Base-by-base conservation (phyloP, 2,113 vertebrate species). In the Epinephelus cyanopodus region DNA sequence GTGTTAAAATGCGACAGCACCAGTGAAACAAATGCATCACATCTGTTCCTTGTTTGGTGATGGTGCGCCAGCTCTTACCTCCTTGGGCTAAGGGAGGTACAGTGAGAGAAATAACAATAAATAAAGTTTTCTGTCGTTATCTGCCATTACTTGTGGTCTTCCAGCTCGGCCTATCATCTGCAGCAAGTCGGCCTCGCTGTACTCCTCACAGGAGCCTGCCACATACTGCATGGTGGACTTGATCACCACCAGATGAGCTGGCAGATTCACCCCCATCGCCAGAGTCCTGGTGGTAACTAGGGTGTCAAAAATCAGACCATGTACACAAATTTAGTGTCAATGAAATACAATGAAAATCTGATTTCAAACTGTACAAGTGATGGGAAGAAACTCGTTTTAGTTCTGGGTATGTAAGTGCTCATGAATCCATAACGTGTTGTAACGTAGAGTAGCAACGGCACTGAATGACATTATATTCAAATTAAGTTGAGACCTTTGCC, bases 91-190 rank as follows among this genome's bases (percentile, higher is more conserved):
- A 56, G 23, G 10, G n/a, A 23, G 54, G 45, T 39, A 14, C 42
- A 45, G 42, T 12, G 9, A 60, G 21, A 52, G 14, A 33, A 42
- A 47, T 18, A 65, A 78, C 6, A 37, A 37, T 37, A 25, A 2
- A 23, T 12, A 1, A 17, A 57, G 3, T 13, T 19, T 48, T 56
- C 6, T 1, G 21, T 67, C 21, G 12, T 72, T 19, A 58, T 57
- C 21, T 7, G n/a, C 25, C 21, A 53, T 77, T 94, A 98, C 98
- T 93, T 99, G 98, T 86, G 98, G 98, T 78, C 98, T 96, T 80
- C 98, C 98, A 79, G 98, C 98, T 95, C 98, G 96, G 56, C 98
- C 98, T 84, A 98, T 99, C 98, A 99, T 99, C 95, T 99, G 98
- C 79, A 99, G 95, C 90, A 99, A 95, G 94, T 99, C 98, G 37